phyloP scores from a whole-genome alignment of 2,797 vertebrate genomes.

The Poecilia wingei region DNA sequence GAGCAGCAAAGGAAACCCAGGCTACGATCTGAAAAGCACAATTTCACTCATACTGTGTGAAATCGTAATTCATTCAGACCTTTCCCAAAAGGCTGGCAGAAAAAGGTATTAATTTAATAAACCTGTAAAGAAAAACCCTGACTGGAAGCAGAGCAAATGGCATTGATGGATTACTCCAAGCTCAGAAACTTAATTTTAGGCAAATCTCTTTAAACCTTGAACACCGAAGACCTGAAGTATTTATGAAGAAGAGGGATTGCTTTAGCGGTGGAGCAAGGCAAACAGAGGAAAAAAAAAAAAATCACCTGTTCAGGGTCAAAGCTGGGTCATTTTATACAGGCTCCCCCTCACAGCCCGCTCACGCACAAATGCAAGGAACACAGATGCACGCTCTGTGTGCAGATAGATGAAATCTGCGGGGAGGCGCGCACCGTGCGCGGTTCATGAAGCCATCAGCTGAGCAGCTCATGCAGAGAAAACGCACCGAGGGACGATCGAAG shows the following conservation, averaged over 20 bases:
- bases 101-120: conserved; percentile 80
- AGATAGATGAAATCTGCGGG: conserved; percentile 40
- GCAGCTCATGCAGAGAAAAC: conserved; percentile 39
- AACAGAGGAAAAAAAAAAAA: conserved; percentile 25
- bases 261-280: conserved; percentile 37
- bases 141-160: conserved; percentile 70
- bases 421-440: conserved; percentile 32
- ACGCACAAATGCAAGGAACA: conserved; percentile 19
- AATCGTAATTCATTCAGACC: conserved; percentile 75
- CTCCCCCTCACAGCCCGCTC: conserved; percentile 29
- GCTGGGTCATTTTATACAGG: conserved; percentile 38
- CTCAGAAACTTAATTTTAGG: conserved; percentile 76
- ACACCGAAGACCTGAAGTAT: conserved; percentile 71
- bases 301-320: conserved; percentile 54
- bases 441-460: conserved; percentile 72
- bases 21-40: conserved; percentile 54
- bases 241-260: conserved; percentile 68
- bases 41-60: conserved; percentile 59
- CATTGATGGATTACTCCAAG: conserved; percentile 77
- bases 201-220: conserved; percentile 74
- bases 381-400: conserved; percentile 18
- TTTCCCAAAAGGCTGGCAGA: conserved; percentile 59
- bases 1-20: conserved; percentile 36
- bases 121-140: conserved; percentile 69
- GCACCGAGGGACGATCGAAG: conserved; percentile 59